Percentiles rank a stretch among this genome's conserved stretches.
Evolutionary conservation across 2,797 vertebrate genomes (phyloP).

Genomic region (Syncerus caffer): DNA sequence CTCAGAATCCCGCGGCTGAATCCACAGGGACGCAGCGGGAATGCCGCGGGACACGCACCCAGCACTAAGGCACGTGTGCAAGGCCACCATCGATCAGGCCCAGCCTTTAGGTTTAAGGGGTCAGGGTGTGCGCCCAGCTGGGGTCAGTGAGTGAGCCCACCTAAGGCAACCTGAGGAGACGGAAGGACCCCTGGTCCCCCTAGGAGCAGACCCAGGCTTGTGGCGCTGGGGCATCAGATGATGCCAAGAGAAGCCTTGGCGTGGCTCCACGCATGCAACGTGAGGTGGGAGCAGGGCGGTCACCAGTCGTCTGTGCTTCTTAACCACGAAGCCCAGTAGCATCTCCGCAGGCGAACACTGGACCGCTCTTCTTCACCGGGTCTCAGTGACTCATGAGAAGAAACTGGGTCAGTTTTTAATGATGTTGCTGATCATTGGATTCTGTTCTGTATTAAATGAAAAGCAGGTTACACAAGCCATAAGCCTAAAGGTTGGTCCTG

Average conservation of each 20-base stretch:
- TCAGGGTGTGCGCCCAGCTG: constrained; percentile 62
- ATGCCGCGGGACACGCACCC: constrained; percentile 58
- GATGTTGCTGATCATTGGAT: constrained; percentile 75
- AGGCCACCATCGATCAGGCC: constrained; percentile 70
- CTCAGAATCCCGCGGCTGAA: constrained; percentile 80
- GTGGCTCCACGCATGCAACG: neutral
- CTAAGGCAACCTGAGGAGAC: constrained; percentile 50
- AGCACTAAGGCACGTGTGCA: constrained; percentile 67
- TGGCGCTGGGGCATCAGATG: constrained; percentile 41
- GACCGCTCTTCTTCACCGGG: constrained; percentile 61
- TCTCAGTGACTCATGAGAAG: constrained; percentile 69
- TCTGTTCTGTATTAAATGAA: constrained; percentile 80
- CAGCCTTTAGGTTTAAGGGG: constrained; percentile 72
- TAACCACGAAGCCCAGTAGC: constrained; percentile 53
- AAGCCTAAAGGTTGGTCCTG: constrained; percentile 86
- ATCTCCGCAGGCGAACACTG: constrained; percentile 39
- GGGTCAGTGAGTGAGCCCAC: constrained; percentile 50
- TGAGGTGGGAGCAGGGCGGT: rapidly evolving
- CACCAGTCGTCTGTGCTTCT: constrained; percentile 64
- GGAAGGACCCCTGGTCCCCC: constrained; percentile 24
- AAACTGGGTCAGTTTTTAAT: constrained; percentile 64
- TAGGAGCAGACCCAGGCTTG: constrained; percentile 45
- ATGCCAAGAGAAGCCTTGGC: constrained; percentile 66
- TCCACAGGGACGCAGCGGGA: constrained; percentile 68
- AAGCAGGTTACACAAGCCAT: constrained; percentile 86